Evolutionary conservation across 2,113 vertebrate species (phyloP).

Genomic region (Pseudopodoces humilis): DNA sequence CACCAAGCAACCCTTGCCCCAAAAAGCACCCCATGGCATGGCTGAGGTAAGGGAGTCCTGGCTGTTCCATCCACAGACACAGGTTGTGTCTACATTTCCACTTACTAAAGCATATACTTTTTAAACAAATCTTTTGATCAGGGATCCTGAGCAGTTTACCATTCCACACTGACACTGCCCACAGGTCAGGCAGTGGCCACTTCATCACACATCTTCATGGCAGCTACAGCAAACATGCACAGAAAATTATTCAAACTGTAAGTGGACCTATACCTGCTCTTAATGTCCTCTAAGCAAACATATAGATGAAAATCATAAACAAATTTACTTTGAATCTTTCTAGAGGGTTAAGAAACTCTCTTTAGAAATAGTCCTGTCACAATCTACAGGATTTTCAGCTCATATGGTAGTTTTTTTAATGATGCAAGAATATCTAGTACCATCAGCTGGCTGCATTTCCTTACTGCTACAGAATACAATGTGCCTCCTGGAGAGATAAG

Average conservation of each 20-base stretch:
- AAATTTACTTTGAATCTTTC: neutral
- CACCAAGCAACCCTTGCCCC: neutral
- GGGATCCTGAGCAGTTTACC: neutral
- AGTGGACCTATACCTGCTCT: neutral
- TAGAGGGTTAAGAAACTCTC: neutral
- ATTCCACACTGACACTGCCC: neutral
- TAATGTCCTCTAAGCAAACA: neutral
- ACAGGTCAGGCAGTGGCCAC: neutral
- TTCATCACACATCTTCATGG: neutral
- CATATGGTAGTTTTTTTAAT: neutral
- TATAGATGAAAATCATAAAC: neutral
- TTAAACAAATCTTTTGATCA: neutral
- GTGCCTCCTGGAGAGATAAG: slow-evolving; percentile 47
- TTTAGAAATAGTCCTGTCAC: neutral
- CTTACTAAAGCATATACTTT: neutral
- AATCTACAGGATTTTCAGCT: neutral
- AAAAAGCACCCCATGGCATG: fast-evolving
- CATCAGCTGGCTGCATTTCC: slow-evolving; percentile 32
- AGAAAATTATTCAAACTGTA: neutral
- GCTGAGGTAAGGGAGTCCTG: neutral
- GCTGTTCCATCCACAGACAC: neutral
- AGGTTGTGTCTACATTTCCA: neutral
- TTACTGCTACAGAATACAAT: neutral
- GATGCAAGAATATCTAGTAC: slow-evolving; percentile 25
- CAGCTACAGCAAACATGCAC: neutral